Evolutionary conservation across 2,888 invertebrate species (phyloP).

Genomic region (Lamellibrachia columna): DNA sequence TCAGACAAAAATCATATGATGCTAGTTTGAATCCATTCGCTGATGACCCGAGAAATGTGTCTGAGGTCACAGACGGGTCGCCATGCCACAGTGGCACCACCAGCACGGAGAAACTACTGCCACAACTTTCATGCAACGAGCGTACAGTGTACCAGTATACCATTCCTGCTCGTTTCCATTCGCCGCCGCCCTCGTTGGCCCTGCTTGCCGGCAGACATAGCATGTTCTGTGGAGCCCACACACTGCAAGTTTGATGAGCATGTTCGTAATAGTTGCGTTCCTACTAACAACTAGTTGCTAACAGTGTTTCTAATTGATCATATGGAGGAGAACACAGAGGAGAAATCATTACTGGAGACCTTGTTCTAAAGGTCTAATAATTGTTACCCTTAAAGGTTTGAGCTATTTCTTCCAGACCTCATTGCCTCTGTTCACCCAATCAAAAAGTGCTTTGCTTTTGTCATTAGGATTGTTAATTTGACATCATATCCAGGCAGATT

Average conservation of each 20-base stretch:
- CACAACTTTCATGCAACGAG: neutral
- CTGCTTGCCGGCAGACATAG: neutral
- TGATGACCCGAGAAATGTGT: constrained; percentile 44
- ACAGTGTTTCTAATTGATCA: neutral
- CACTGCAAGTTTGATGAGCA: constrained; percentile 3
- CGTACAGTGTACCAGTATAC: neutral
- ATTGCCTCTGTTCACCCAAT: neutral
- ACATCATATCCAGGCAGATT: neutral
- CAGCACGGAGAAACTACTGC: neutral
- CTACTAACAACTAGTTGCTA: neutral
- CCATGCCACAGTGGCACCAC: neutral
- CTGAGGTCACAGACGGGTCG: neutral
- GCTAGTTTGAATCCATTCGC: constrained; percentile 62
- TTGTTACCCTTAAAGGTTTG: too few species aligned
- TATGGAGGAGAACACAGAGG: neutral
- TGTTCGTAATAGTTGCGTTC: neutral
- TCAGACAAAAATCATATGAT: constrained; percentile 33
- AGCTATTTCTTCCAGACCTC: neutral
- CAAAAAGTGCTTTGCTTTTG: neutral
- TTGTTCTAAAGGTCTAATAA: neutral
- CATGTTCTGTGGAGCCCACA: neutral
- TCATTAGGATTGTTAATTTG: neutral
- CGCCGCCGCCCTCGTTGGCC: neutral
- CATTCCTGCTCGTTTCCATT: neutral
- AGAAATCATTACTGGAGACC: neutral